Evolutionary conservation across 30 jellyfish, hydroid and myxozoan genomes (phyloP), one percentile per base, ranked within the genome.

Genomic region (Hydractinia echinata): DNA sequence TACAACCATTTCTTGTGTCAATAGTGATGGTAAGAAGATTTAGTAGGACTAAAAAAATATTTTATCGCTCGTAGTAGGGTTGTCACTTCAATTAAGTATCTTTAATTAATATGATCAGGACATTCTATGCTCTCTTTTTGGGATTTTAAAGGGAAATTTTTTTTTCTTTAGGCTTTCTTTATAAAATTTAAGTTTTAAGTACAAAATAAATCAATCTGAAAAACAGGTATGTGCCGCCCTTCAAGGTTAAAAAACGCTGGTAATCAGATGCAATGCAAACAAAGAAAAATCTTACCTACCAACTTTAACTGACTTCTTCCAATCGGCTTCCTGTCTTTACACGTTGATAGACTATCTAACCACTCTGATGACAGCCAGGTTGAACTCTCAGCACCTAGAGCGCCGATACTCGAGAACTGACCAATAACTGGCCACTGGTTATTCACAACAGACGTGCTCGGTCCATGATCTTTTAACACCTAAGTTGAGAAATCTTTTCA

Each of bases 371-470:
- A 81, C 13, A 94, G 83, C 99, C 99, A 94, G 53, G 54, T 82
- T 13, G 69, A 62, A 55, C 81, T 84, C 21, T 88, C 95, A 5
- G 78, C 77, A 30, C 99, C 99, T 70, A 94, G 85, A 19, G 99
- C 88, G 18, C 99, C 99, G 81, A 94, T 94, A 72, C 96, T 84
- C 4, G 99, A 94, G 58, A 94, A 94, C 84, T 94, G 99, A 9
- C 95, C 99, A 72, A 94, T 81, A 21, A 94, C 91, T 13, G 96
- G 92, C 97, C 99, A 88, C 11, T 14, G 8, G 6, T 79, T 62
- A 50, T 61, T 82, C 11, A 92, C 93, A 8, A 9, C 18, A 16
- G 77, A 70, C 14, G 56, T 53, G 4, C 79, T 83, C 5, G 98
- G 98, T 51, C 96, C 98, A 76, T 66, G 54, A 18, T 83, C 61